A percentile compares a stretch with the other conserved stretches of the same genome.
These are phyloP conservation scores for Acipenser ruthenus DNA, from an alignment of 2,797 vertebrate genomes.

Conservation along the genomic window DNA sequence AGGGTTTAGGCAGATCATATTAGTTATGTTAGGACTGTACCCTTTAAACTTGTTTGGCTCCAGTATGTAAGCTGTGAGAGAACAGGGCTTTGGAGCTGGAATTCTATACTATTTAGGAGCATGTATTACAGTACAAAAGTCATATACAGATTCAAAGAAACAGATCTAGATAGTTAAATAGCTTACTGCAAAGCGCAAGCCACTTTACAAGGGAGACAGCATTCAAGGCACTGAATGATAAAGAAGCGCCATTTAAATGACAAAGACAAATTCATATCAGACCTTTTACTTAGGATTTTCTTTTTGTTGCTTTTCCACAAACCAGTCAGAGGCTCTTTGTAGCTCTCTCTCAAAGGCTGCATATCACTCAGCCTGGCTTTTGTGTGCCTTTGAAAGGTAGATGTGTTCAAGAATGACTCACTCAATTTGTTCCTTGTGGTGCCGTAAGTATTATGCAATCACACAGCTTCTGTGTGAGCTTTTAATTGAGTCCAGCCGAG, in stretches of 20 bases:
- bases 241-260: conserved; percentile 54
- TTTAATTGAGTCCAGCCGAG: conserved; percentile 81
- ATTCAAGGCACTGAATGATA: conserved; percentile 44
- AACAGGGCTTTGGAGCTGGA: background rate
- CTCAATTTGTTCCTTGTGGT: conserved; percentile 65
- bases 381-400: conserved; percentile 66
- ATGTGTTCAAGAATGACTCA: conserved; percentile 64
- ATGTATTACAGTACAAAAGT: background rate
- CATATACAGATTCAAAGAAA: background rate
- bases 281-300: conserved; percentile 36
- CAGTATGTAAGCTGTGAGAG: background rate
- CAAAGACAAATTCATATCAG: conserved; percentile 63
- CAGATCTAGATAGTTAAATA: conserved; percentile 1
- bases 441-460: conserved; percentile 62
- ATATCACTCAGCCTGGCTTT: conserved; percentile 60
- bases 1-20: too few species aligned
- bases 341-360: conserved; percentile 52
- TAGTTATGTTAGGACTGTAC: background rate
- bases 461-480: conserved; percentile 59
- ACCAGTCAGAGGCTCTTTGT: conserved; percentile 45
- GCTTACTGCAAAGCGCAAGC: conserved; percentile 24
- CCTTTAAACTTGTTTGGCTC: background rate
- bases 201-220: conserved; percentile 39
- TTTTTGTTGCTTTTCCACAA: conserved; percentile 42
- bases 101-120: background rate